phyloP scores from a whole-genome alignment of 1,140 invertebrate genomes.

The Papilio dardanus region DNA sequence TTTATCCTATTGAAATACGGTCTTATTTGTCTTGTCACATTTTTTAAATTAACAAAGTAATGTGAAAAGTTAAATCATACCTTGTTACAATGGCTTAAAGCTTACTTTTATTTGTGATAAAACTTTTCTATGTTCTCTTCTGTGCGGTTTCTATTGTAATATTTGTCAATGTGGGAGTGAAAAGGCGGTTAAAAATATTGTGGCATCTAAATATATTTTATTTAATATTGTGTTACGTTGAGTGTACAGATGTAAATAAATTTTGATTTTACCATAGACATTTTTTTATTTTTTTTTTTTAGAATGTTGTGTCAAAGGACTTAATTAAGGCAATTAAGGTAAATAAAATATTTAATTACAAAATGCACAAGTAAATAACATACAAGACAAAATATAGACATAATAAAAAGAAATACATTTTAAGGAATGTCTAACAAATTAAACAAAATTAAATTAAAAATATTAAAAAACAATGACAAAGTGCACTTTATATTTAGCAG shows the following conservation, averaged over 20 bases:
- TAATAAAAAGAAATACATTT: neutral
- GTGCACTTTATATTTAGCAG: no score
- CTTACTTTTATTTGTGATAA: no score
- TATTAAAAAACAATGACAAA: neutral
- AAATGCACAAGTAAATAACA: neutral
- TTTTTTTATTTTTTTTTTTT: neutral
- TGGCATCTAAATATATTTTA: neutral
- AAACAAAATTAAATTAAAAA: neutral
- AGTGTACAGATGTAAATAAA: neutral
- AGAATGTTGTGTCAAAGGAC: neutral
- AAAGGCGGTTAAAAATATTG: no score
- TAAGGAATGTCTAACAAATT: conserved; percentile 3
- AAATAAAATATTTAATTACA: neutral
- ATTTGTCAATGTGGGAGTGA: no score
- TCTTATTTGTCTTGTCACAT: no score
- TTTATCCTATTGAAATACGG: no score
- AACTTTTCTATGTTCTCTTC: no score
- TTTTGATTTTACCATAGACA: neutral
- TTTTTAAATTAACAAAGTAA: no score
- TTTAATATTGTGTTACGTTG: neutral
- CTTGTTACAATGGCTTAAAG: no score
- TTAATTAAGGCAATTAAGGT: neutral
- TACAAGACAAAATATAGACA: neutral
- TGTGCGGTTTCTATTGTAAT: no score
- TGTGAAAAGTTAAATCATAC: no score